A percentile compares a stretch with the other conserved stretches of the same genome.
phyloP scores from a whole-genome alignment of 2,888 invertebrate genomes.

The Micropterix aruncella region DNA sequence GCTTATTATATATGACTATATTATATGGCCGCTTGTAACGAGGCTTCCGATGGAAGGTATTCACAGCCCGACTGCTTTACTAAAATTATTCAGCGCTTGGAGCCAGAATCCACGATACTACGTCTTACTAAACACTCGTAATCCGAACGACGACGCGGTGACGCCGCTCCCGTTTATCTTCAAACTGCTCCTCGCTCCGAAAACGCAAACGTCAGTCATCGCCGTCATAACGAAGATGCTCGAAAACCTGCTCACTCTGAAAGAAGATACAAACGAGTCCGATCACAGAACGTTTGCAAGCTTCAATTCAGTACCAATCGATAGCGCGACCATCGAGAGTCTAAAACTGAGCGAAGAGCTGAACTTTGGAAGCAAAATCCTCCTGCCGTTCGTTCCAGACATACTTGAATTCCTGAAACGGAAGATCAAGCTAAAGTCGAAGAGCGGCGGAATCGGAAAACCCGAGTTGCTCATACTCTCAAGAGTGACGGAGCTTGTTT shows the following conservation, averaged over 20 bases:
- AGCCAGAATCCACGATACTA: constrained; percentile 68
- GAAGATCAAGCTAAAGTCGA: constrained; percentile 43
- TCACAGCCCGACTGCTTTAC: constrained; percentile 65
- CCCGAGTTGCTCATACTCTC: constrained; percentile 62
- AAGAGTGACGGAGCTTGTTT: constrained; percentile 60
- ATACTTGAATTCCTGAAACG: constrained; percentile 57
- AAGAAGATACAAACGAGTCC: constrained; percentile 30
- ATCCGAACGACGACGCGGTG: constrained; percentile 25
- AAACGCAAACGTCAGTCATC: constrained; percentile 49
- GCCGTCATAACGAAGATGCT: constrained; percentile 59
- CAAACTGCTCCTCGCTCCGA: constrained; percentile 52
- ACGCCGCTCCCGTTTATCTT: constrained; percentile 55
- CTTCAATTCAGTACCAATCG: constrained; percentile 21
- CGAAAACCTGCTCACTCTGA: constrained; percentile 54
- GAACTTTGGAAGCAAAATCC: constrained; percentile 58
- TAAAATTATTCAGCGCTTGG: constrained; percentile 72
- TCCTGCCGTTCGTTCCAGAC: constrained; percentile 57
- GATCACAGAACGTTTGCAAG: constrained; percentile 22
- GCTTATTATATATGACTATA: constrained; percentile 58
- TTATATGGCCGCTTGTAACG: constrained; percentile 67
- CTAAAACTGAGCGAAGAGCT: constrained; percentile 27
- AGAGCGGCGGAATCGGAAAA: constrained; percentile 45
- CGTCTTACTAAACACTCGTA: constrained; percentile 47
- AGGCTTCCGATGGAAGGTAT: constrained; percentile 70
- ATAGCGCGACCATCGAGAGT: constrained; percentile 16